Percentiles rank a stretch among this genome's conserved stretches.
Evolutionary conservation across 2,888 invertebrate genomes (phyloP).

Genomic region (Tillus elongatus): DNA sequence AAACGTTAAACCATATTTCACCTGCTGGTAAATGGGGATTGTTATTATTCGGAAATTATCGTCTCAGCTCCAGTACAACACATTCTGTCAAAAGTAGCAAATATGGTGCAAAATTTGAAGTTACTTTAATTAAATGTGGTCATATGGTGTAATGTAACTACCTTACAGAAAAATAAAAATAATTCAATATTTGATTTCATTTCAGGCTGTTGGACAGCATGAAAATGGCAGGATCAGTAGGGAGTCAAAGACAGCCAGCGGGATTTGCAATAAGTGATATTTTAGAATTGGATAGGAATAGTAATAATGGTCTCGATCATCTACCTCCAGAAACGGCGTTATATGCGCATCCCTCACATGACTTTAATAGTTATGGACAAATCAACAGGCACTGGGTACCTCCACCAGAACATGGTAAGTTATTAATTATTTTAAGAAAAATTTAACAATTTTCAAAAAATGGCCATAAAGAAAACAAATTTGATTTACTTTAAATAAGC

Average conservation of each 20-base stretch:
- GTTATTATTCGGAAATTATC: too few species aligned
- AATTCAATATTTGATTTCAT: conserved; percentile 30
- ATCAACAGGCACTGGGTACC: conserved; percentile 33
- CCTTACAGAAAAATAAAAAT: too few species aligned
- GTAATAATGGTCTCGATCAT: conserved; percentile 43
- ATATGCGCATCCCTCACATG: conserved; percentile 25
- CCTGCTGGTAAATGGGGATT: too few species aligned
- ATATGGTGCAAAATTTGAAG: too few species aligned
- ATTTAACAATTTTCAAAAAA: too few species aligned
- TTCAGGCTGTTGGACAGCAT: conserved; percentile 72
- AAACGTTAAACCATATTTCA: too few species aligned
- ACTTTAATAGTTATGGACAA: conserved; percentile 26
- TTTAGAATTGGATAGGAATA: conserved; percentile 70
- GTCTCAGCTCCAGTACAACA: too few species aligned
- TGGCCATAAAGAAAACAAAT: too few species aligned
- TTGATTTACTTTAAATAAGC: too few species aligned
- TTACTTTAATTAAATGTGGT: too few species aligned
- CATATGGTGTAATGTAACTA: background rate
- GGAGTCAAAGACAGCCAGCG: conserved; percentile 53
- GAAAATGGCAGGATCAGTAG: conserved; percentile 48
- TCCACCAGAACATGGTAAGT: conserved; percentile 33
- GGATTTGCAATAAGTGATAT: conserved; percentile 93
- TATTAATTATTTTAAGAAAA: too few species aligned
- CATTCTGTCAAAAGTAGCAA: too few species aligned
- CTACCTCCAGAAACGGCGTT: conserved; percentile 33